Base-by-base conservation (phyloP, 2,113 vertebrate genomes). In the Zeus faber region DNA sequence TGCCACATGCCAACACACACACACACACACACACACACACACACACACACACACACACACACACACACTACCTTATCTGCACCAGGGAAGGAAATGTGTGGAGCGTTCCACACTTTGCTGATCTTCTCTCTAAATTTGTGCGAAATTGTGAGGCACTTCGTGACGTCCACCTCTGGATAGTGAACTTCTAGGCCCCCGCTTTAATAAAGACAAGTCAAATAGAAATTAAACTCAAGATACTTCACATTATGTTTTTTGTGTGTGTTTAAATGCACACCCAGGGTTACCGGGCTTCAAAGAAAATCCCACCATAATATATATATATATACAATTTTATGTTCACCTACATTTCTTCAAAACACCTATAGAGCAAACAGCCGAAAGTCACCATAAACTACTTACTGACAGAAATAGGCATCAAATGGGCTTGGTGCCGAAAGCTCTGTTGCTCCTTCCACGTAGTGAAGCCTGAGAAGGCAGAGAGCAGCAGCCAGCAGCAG, bases 131-230 rank as follows among this genome's bases (percentile, higher is more conserved):
- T 74, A 50, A 80, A 46, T 23, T 35, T 21, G 26, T 68, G 40
- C 47, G 81, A 62, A 54, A 90, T 26, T 21, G 72, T 21, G 22
- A 71, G 13, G 63, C 86, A 89, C 49, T 67, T 4, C 3, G 55
- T 40, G 21, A 88, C 23, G n/a, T 69, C 41, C 79, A 87, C 21
- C 26, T 73, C 65, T 37, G 86, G 88, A 54, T 89, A 89, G 33
- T 52, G 61, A 24, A 85, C 69, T 39, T 82, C 39, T 18, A 91
- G 62, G 13, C 46, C 59, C 7, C 73, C 85, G n/a, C 88, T 90
- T 70, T 18, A 70, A 16, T n/a, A 57, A 63, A 26, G 69, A 16
- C n/a, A 62, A 23, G 52, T 2, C 29, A 50, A n/a, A n/a, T n/a
- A n/a, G n/a, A n/a, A n/a, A n/a, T n/a, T n/a, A n/a, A n/a, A n/a